Conservation (phyloP, 92 coral and sea anemone genomes). For the Micromussa lordhowensis region DNA sequence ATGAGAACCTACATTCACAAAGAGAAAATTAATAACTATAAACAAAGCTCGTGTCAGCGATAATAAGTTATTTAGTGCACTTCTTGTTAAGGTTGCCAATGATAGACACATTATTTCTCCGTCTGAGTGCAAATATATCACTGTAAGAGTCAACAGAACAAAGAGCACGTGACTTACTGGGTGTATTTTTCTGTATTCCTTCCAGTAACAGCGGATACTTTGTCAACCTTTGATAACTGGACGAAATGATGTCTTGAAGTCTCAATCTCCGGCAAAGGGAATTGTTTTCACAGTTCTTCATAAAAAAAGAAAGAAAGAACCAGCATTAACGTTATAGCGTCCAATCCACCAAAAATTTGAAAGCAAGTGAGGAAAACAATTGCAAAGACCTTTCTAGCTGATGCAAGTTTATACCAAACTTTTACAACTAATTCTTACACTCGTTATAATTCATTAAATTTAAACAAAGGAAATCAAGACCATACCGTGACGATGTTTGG, state of each 20-base stretch:
- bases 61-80: background rate
- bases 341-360: background rate
- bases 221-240: constrained; percentile 95
- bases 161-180: constrained; percentile 63
- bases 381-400: background rate
- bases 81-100: background rate
- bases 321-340: background rate
- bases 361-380: background rate
- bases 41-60: background rate
- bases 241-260: constrained; percentile 93
- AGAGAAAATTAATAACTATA: background rate
- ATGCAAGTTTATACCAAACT: background rate
- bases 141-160: background rate
- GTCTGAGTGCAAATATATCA: background rate
- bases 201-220: constrained; percentile 95
- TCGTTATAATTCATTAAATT: no score
- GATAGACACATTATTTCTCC: background rate
- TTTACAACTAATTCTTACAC: no score
- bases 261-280: constrained; percentile 91
- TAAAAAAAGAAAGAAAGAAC: background rate
- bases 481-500: no score
- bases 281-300: constrained; percentile 88
- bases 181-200: constrained; percentile 92
- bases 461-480: no score
- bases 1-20: constrained; percentile 63